Base-by-base conservation (phyloP, 2,797 vertebrate species). In the Eulemur albifrons region DNA sequence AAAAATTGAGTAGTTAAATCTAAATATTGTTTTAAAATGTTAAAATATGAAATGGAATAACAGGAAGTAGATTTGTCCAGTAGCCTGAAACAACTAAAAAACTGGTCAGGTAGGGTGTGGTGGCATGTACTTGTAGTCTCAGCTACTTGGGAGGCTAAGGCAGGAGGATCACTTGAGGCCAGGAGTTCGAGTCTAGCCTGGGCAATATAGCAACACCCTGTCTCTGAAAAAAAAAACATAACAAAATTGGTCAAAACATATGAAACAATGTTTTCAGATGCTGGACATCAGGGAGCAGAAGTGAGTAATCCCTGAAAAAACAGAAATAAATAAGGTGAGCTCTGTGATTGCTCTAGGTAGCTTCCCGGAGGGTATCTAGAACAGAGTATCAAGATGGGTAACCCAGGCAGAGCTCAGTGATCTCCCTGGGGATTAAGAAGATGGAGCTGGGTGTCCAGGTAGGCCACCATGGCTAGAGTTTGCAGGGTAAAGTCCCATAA, bases 1-100 rank as follows among this genome's bases (percentile, higher is more conserved):
- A 88, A 85, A 95, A 45, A 73, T 61, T 65, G n/a, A 88, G 9
- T 30, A 95, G 45, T 92, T 65, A 59, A 77, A n/a, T 82, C n/a
- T 87, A 63, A 67, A 48, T 35, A 72, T 35, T 91, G 35, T 27
- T 87, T 93, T n/a, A 57, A 82, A 70, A 75, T 63, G 15, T 91
- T 88, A 81, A 93, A 81, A 54, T 45, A 82, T 90, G 88, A 35
- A 40, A 84, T 52, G 5, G 30, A 92, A 5, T 84, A 90, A 40
- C 32, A 84, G 40, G 69, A 18, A 63, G 86, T 23, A 9, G 32
- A 67, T 88, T 57, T 76, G 70, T 57, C 38, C 32, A 86, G 14
- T 18, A 76, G 40, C 32, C n/a, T 52, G 40, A 79, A 94, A 87
- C 5, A 87, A 85, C 30, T n/a, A 32, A 70, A 79, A 69, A 35